Evolutionary conservation across 2,888 invertebrate species (phyloP).

Genomic region (Thysanoteuthis rhombus): DNA sequence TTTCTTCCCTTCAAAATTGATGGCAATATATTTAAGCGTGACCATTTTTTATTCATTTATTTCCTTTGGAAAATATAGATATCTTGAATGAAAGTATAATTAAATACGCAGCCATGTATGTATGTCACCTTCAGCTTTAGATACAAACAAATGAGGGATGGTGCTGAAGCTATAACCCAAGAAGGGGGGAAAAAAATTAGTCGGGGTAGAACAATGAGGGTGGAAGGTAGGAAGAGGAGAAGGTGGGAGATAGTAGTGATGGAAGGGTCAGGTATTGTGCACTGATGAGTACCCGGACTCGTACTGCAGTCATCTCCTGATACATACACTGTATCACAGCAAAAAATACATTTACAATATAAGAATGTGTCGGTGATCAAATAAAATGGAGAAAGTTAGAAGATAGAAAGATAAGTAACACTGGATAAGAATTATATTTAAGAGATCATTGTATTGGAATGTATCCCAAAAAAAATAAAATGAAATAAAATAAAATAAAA

Average conservation of each 20-base stretch:
- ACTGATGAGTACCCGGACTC: neutral
- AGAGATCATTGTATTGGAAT: neutral
- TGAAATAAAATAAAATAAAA: neutral
- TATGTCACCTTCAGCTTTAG: neutral
- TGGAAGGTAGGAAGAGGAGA: neutral
- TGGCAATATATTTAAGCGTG: neutral
- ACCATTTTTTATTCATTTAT: neutral
- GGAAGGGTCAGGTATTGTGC: neutral
- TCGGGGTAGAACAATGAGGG: neutral
- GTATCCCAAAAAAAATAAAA: neutral
- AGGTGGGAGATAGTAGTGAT: too few species aligned
- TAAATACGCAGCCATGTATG: neutral
- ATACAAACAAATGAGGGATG: neutral
- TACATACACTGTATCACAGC: neutral
- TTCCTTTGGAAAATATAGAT: neutral
- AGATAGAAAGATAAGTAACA: neutral
- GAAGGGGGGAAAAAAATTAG: neutral
- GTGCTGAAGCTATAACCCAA: neutral
- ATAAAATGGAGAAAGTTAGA: neutral
- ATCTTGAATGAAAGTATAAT: neutral
- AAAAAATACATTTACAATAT: neutral
- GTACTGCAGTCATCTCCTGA: neutral
- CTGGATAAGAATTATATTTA: neutral
- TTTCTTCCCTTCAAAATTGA: neutral
- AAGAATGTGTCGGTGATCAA: neutral